Evolutionary conservation across 2,113 vertebrate species (phyloP), one percentile per base, ranked within the genome.

Genomic region (Bothrops jararaca): DNA sequence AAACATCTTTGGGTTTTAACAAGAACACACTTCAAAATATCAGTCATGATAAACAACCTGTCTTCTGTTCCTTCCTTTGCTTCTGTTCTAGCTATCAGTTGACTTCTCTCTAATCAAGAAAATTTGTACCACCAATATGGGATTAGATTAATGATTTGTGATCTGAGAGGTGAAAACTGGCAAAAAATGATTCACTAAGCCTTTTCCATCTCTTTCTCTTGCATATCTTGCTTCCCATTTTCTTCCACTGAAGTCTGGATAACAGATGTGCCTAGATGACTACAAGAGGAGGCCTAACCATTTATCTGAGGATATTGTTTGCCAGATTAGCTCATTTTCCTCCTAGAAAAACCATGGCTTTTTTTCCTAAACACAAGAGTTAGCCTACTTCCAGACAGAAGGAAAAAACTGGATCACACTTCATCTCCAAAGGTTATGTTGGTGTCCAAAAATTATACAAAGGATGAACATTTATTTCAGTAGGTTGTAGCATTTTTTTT

Each of bases 221-320:
- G 18, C 20, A 34, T 15, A 1, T 56, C 10, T 11, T n/a, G 52
- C n/a, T 23, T 92, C 45, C 22, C 53, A 9, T 92, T 87, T 88
- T 88, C 52, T 69, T 88, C 86, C 56, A 92, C 45, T 7, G 18
- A 88, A 64, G 34, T 52, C 48, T 92, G 86, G 91, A 53, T 88
- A 88, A 88, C 86, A 92, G 22, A 88, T 88, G 45, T 88, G 86
- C 50, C 52, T 50, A 74, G n/a, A 88, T 92, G 57, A 88, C 45
- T 53, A 50, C 29, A 74, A 42, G 53, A 34, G 48, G 48, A 88
- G 53, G 10, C 45, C 85, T 69, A 9, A 64, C 29, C 29, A 52
- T 86, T 53, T 88, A 53, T 52, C 34, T 26, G 29, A n/a, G 29
- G 57, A 52, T 64, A n/a, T 26, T 39, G 45, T 64, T 91, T 60